Conservation (phyloP, 2,113 vertebrate genomes). For the Clarias batrachus region DNA sequence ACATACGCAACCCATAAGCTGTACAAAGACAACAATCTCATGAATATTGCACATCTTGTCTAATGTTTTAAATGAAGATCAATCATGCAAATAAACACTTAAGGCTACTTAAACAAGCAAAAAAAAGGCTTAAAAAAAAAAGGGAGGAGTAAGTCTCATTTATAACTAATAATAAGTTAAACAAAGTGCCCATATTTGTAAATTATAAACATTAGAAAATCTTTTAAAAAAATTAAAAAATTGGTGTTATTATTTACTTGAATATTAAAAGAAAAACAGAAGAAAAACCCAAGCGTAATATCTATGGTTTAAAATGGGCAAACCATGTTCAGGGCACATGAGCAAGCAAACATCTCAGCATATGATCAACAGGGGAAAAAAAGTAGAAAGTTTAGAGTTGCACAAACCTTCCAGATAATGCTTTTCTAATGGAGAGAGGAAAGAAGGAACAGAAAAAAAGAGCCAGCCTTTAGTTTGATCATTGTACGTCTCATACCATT, state of each 20-base stretch:
- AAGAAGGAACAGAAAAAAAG: conserved; percentile 67
- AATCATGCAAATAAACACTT: conserved; percentile 22
- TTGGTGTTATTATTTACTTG: not conserved
- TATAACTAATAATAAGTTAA: not conserved
- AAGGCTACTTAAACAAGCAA: not conserved
- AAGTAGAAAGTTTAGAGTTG: conserved; percentile 70
- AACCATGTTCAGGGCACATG: conserved; percentile 71
- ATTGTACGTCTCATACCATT: conserved; percentile 36
- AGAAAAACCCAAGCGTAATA: not conserved
- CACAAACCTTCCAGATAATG: conserved; percentile 86
- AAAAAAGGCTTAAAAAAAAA: conserved; percentile 42
- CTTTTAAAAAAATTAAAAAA: too few species aligned
- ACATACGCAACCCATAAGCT: not conserved
- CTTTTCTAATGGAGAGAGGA: conserved; percentile 80
- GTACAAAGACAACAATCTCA: not conserved
- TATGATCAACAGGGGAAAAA: conserved; percentile 57
- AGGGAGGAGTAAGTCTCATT: not conserved
- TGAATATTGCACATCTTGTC: conserved; percentile 25
- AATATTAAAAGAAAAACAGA: not conserved
- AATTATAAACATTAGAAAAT: not conserved
- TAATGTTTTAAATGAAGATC: not conserved
- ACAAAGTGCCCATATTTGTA: conserved; percentile 1
- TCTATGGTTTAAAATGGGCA: conserved; percentile 67
- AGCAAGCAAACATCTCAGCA: conserved; percentile 69
- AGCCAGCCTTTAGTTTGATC: conserved; percentile 73